phyloP scores from a whole-genome alignment of 2,113 vertebrate species.

The Plectropomus leopardus region DNA sequence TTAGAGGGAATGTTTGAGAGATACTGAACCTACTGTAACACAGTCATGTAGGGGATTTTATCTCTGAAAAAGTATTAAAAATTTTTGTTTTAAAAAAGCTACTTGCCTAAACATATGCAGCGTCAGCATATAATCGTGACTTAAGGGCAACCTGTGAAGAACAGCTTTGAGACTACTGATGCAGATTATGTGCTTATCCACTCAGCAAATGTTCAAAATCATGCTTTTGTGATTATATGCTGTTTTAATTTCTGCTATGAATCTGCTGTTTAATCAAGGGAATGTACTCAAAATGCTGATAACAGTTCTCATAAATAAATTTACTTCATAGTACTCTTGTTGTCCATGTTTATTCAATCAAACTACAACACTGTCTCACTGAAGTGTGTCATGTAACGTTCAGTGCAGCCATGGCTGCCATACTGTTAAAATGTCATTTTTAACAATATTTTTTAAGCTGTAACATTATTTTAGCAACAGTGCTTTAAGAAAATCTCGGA shows the following conservation, averaged over 20 bases:
- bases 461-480: neutral
- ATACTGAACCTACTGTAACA: neutral
- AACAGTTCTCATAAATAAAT: slow-evolving; percentile 6
- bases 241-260: neutral
- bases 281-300: neutral
- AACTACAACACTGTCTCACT: neutral
- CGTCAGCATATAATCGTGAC: slow-evolving; percentile 10
- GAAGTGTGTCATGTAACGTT: neutral
- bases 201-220: neutral
- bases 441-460: neutral
- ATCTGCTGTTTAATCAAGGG: slow-evolving; percentile 7
- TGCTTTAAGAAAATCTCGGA: neutral
- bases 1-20: neutral
- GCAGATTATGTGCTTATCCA: neutral
- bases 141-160: neutral
- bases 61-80: neutral
- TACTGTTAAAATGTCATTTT: neutral
- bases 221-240: neutral
- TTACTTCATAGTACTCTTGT: neutral
- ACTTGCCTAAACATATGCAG: neutral
- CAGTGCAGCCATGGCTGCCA: neutral
- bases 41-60: neutral
- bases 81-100: too few relatives aligned
- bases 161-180: neutral
- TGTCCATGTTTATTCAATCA: neutral